Evolutionary conservation across 2,888 invertebrate species (phyloP), one percentile per base, ranked within the genome.

Genomic region (Amiota communis): DNA sequence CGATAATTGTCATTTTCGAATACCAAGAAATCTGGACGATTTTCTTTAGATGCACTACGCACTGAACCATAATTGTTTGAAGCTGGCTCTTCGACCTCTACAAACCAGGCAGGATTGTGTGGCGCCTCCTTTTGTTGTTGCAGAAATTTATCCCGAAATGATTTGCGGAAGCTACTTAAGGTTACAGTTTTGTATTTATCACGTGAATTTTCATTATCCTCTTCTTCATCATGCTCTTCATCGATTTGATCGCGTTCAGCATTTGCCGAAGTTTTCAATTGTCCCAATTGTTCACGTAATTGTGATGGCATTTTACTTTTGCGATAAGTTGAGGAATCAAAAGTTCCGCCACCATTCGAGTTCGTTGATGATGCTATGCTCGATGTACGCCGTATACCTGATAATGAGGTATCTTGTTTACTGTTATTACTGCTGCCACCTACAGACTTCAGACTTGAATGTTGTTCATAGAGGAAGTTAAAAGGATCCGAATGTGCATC

Each of bases 41-140:
- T 81, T 75, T 87, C 85, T 63, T 86, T 84, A 15, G 80, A 78
- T 1, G 77, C 78, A 8, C 71, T 65, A 1, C 73, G 76, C 13
- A 13, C 13, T 3, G 12, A 13, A 6, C 64, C 51, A 13, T 49
- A 72, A 13, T 48, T 73, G 3, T 8, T 36, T 1, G 72, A 49
- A 1, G 59, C 46, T 0, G 82, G 79, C 48, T 82, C 74, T 3
- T 89, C 89, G 9, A 89, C 90, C 75, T 88, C 87, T 8, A 89
- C 88, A 75, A 89, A 89, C 89, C 89, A 89, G 71, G 90, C 79
- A 47, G 90, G 90, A 83, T 89, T 89, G 65, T 89, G 82, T 0
- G 88, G 86, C 6, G 84, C 82, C 17, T 89, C 86, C 15, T 88
- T 87, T 51, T 87, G 85, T 57, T 87, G 83, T 15, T 87, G 80